Evolutionary conservation across 2,888 invertebrate genomes (phyloP).

Genomic region (Abrostola triplasia): DNA sequence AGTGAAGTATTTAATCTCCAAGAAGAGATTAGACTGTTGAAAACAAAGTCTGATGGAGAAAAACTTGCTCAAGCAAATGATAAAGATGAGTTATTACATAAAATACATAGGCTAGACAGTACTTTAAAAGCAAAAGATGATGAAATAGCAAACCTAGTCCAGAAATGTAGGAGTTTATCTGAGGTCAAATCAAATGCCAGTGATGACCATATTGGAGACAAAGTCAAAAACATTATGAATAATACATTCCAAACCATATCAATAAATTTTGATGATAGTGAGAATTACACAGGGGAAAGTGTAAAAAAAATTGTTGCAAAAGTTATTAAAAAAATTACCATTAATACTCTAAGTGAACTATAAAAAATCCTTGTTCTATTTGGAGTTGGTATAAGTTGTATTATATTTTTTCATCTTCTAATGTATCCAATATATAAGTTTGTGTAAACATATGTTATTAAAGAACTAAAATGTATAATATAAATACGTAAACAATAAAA

Average conservation of each 20-base stretch:
- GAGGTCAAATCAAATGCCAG: slow-evolving; percentile 37
- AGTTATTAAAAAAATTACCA: slow-evolving; percentile 78
- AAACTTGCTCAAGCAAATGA: slow-evolving; percentile 30
- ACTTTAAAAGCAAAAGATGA: slow-evolving; percentile 54
- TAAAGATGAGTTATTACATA: slow-evolving; percentile 51
- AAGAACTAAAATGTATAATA: too few species aligned
- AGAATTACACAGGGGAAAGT: slow-evolving; percentile 69
- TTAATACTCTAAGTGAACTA: slow-evolving; percentile 62
- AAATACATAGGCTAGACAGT: slow-evolving; percentile 61
- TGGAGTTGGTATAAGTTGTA: too few species aligned
- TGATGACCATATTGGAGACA: slow-evolving; percentile 57
- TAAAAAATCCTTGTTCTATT: too few species aligned
- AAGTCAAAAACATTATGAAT: slow-evolving; percentile 80
- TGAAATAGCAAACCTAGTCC: slow-evolving; percentile 43
- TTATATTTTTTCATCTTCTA: too few species aligned
- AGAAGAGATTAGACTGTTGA: slow-evolving; percentile 60
- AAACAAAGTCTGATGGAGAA: slow-evolving; percentile 45
- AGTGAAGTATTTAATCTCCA: slow-evolving; percentile 61
- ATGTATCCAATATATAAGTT: too few species aligned
- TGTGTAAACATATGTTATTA: too few species aligned
- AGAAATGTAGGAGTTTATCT: slow-evolving; percentile 39
- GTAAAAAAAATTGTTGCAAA: slow-evolving; percentile 73
- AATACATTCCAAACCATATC: slow-evolving; percentile 76
- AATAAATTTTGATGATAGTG: slow-evolving; percentile 69
- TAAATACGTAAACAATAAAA: too few species aligned